These are phyloP conservation scores for Macrocentrus cingulum DNA, from an alignment of 1,140 invertebrate species.

Conservation along the genomic window DNA sequence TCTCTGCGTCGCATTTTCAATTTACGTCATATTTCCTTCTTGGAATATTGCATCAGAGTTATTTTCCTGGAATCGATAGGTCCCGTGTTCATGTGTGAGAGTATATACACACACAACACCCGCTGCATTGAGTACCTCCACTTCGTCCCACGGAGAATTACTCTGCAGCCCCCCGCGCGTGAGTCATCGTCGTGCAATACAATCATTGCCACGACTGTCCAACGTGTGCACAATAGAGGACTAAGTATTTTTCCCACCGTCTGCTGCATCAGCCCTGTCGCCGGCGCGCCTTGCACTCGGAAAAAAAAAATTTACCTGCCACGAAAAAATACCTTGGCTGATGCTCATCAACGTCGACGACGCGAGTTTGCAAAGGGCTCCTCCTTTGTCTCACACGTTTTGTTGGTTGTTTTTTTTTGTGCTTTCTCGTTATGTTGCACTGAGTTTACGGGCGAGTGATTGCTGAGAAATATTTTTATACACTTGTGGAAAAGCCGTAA, in stretches of 20 bases:
- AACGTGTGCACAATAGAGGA: conserved; percentile 19
- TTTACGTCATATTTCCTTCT: not conserved
- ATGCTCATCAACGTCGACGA: no score
- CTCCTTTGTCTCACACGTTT: no score
- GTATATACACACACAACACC: not conserved
- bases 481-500: no score
- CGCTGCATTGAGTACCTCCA: conserved; percentile 7
- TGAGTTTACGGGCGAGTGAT: no score
- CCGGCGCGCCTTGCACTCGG: not conserved
- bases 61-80: conserved; percentile 11
- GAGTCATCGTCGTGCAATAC: conserved; percentile 14
- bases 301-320: no score
- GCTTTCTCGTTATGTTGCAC: no score
- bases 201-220: conserved; percentile 20
- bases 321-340: no score
- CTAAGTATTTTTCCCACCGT: conserved; percentile 20
- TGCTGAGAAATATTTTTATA: no score
- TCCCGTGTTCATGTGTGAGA: not conserved
- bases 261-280: not conserved
- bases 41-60: not conserved
- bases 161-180: conserved; percentile 14
- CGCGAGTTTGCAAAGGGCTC: no score
- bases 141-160: conserved; percentile 13
- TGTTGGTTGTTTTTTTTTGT: no score
- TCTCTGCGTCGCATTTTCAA: not conserved